Conservation (phyloP, 1,140 invertebrate genomes). For the Heliconius himera region DNA sequence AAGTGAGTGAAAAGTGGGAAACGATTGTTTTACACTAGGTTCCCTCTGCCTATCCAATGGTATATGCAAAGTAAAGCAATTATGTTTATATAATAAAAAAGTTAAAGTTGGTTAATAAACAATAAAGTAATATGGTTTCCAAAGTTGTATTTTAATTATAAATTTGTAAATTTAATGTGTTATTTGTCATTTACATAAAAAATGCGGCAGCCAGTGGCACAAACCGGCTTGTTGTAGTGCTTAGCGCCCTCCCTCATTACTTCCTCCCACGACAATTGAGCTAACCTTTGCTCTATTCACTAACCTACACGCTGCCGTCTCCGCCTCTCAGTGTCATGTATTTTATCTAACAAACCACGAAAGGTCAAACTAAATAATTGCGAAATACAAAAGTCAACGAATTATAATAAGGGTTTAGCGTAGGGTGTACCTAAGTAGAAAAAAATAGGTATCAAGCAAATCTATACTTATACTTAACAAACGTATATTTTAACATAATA, state of each 20-base stretch:
- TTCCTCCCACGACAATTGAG: slow-evolving; percentile 25
- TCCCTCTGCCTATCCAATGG: no score
- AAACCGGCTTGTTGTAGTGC: not conserved
- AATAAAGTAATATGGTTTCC: not conserved
- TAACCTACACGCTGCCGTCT: slow-evolving; percentile 3
- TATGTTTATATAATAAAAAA: not conserved
- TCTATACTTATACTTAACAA: not conserved
- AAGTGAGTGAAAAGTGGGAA: not conserved
- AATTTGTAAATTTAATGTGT: no score
- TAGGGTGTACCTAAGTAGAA: not conserved
- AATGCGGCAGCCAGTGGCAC: not conserved
- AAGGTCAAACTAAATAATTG: slow-evolving; percentile 16
- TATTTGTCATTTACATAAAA: not conserved
- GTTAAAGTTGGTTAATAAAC: not conserved
- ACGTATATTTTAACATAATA: not conserved
- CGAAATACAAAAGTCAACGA: not conserved
- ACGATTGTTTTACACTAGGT: not conserved
- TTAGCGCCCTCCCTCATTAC: slow-evolving; percentile 6
- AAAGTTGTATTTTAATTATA: no score
- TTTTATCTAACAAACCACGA: slow-evolving; percentile 21
- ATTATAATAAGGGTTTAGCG: not conserved
- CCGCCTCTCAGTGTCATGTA: slow-evolving; percentile 15
- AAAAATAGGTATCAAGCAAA: not conserved
- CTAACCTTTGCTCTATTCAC: slow-evolving; percentile 28
- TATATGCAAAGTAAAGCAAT: not conserved